These are phyloP conservation scores for Epinotia bilunana DNA, from an alignment of 2,888 invertebrate genomes.

Conservation along the genomic window DNA sequence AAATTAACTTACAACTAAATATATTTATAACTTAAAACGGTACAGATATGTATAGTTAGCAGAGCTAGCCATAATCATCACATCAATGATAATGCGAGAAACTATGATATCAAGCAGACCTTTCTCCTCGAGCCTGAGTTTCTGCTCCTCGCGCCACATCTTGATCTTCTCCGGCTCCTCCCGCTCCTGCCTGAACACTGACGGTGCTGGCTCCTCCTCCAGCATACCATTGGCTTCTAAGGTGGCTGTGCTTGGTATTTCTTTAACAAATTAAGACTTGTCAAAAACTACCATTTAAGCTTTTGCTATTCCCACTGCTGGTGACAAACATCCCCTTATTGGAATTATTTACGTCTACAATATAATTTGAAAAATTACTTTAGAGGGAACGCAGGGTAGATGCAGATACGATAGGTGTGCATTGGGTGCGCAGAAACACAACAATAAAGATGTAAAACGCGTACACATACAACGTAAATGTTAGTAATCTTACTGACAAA, in stretches of 20 bases:
- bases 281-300: not conserved
- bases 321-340: not conserved
- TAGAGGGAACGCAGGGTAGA: not conserved
- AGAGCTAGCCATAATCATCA: too few relatives aligned
- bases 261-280: constrained; percentile 50
- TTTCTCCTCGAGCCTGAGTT: constrained; percentile 93
- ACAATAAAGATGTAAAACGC: not conserved
- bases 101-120: constrained; percentile 79
- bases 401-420: not conserved
- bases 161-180: constrained; percentile 98
- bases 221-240: constrained; percentile 72
- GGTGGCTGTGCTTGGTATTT: constrained; percentile 72
- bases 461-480: not conserved
- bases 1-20: too few relatives aligned
- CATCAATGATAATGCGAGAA: not conserved
- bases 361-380: not conserved
- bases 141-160: constrained; percentile 98
- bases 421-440: too few relatives aligned
- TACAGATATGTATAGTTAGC: too few relatives aligned
- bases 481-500: constrained; percentile 71
- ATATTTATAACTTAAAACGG: too few relatives aligned
- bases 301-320: not conserved
- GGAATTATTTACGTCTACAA: not conserved
- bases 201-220: constrained; percentile 68
- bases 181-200: constrained; percentile 81